Percentiles rank a stretch among this genome's conserved stretches.
Conservation (phyloP, 2,888 invertebrate genomes). For the Philereme vetulata region DNA sequence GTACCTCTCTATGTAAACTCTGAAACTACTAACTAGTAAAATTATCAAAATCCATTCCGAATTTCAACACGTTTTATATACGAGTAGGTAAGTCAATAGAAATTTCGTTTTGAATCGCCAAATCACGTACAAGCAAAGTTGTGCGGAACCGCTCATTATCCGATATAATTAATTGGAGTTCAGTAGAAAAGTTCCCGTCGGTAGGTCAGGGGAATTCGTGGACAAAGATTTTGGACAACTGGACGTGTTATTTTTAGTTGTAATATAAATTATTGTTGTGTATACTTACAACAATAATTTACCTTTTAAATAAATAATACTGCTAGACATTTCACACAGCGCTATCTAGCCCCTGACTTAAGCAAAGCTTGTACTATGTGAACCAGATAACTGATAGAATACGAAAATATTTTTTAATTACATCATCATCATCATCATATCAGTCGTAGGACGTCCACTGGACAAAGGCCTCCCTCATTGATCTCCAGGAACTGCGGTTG, state of each 20-base stretch:
- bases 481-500: no score
- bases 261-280: conserved; percentile 15
- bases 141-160: conserved; percentile 71
- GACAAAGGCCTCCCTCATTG: no score
- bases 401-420: no score
- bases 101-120: conserved; percentile 48
- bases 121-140: conserved; percentile 63
- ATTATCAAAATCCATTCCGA: neutral
- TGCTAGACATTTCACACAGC: no score
- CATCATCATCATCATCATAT: no score
- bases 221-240: conserved; percentile 30
- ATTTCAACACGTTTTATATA: conserved; percentile 1
- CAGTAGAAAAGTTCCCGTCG: conserved; percentile 64
- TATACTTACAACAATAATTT: no score
- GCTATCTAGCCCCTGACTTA: no score
- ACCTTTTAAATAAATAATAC: no score
- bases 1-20: no score
- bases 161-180: conserved; percentile 80
- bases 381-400: no score
- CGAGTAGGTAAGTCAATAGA: conserved; percentile 18
- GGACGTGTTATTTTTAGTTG: conserved; percentile 8
- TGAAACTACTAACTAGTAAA: conserved; percentile 1
- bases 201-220: conserved; percentile 49
- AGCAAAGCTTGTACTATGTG: no score
- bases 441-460: no score